Evolutionary conservation across 2,113 vertebrate genomes (phyloP).

Genomic region (Lamprologus speciosus): DNA sequence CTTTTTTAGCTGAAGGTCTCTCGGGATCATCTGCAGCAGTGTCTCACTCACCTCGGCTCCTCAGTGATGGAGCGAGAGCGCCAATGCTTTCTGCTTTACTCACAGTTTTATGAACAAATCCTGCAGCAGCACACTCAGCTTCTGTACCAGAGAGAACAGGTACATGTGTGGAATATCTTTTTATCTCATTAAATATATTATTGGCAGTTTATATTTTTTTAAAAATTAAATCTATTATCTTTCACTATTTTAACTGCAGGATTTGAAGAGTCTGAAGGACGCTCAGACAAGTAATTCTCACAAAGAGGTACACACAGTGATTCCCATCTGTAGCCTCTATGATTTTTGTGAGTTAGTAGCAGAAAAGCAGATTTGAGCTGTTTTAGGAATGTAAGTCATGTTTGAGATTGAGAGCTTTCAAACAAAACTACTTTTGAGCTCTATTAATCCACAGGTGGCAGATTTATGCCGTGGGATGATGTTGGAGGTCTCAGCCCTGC

Average conservation of each 20-base stretch:
- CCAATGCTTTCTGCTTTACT: constrained; percentile 70
- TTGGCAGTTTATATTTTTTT: fast-evolving
- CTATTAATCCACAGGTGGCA: constrained; percentile 27
- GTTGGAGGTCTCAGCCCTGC: constrained; percentile 69
- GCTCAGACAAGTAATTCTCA: neutral
- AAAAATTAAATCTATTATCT: neutral
- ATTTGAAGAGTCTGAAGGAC: constrained; percentile 44
- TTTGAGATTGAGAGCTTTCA: neutral
- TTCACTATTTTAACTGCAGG: constrained; percentile 28
- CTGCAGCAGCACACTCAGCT: constrained; percentile 56
- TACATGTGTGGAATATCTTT: neutral
- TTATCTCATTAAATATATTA: fast-evolving
- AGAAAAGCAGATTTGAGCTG: neutral
- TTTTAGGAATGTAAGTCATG: neutral
- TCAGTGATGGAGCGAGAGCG: constrained; percentile 66
- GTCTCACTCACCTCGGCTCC: constrained; percentile 61
- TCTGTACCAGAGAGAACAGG: constrained; percentile 68
- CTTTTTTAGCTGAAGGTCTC: constrained; percentile 58
- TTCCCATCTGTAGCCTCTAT: neutral
- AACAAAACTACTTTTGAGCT: neutral
- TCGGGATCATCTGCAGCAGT: constrained; percentile 59
- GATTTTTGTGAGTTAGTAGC: neutral
- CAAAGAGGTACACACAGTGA: constrained; percentile 37
- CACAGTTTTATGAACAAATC: constrained; percentile 72
- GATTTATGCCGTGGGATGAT: constrained; percentile 64